A percentile compares a stretch with the other conserved stretches of the same genome.
Evolutionary conservation across 53 echinoderm and acorn worm genomes (phyloP).

Genomic region (Holothuria leucospilota): DNA sequence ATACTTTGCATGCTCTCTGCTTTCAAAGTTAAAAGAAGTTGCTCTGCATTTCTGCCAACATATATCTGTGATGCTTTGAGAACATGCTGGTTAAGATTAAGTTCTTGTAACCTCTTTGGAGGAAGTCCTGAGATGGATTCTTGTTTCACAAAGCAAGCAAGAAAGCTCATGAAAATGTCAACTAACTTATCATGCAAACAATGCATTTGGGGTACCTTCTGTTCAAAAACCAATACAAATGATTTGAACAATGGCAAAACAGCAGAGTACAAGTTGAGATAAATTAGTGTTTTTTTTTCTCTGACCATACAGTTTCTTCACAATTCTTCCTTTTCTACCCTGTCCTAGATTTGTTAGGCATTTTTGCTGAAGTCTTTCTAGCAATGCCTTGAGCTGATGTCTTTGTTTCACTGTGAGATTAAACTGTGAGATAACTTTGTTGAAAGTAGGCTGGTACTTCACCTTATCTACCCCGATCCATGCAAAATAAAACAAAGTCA

Average conservation of each 20-base stretch:
- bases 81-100: constrained; percentile 33
- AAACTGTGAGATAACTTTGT: background rate
- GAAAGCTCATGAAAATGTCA: constrained; percentile 56
- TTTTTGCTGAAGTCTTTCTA: constrained; percentile 18
- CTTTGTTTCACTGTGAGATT: background rate
- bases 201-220: no score
- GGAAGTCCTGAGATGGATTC: constrained; percentile 39
- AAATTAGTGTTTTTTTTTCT: no score
- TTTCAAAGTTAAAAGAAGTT: background rate
- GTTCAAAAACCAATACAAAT: constrained; percentile 65
- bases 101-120: constrained; percentile 14
- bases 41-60: constrained; percentile 36
- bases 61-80: constrained; percentile 42
- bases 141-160: constrained; percentile 64
- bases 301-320: constrained; percentile 35
- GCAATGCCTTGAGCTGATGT: background rate
- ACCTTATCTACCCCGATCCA: background rate
- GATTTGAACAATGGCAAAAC: constrained; percentile 59
- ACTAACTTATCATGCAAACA: constrained; percentile 50
- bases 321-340: constrained; percentile 46
- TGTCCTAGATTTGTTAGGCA: constrained; percentile 22
- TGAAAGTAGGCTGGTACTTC: background rate
- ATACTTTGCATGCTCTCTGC: no score
- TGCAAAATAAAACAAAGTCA: constrained; percentile 32
- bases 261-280: constrained; percentile 41